These are phyloP conservation scores for Pholis gunnellus DNA, from an alignment of 2,113 vertebrate species.

Conservation along the genomic window DNA sequence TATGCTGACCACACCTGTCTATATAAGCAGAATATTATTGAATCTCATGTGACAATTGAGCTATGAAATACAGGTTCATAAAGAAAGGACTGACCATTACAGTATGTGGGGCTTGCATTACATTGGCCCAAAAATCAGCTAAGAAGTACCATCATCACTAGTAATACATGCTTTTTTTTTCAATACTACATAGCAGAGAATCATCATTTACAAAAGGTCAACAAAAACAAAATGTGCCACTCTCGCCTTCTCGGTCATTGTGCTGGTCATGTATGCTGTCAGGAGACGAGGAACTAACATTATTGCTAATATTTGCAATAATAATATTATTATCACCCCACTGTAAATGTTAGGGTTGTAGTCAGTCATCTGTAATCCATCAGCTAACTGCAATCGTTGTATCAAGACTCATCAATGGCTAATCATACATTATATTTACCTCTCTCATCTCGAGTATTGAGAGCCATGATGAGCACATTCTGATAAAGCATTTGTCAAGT, in stretches of 20 bases:
- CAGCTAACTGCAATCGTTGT: background rate
- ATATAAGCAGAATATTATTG: too few species aligned
- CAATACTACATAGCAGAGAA: background rate
- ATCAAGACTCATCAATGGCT: background rate
- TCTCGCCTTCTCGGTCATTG: background rate
- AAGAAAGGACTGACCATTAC: background rate
- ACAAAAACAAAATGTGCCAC: background rate
- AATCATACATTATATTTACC: background rate
- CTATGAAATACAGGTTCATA: background rate
- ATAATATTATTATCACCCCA: background rate
- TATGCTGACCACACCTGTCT: background rate
- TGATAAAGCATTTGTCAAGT: slow-evolving; percentile 45
- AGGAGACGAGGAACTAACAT: background rate
- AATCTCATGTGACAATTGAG: background rate
- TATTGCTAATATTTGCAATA: background rate
- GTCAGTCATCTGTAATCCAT: background rate
- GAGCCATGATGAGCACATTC: slow-evolving; percentile 20
- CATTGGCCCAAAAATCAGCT: background rate
- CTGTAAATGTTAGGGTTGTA: too few species aligned
- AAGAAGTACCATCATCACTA: background rate
- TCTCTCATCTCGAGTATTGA: background rate
- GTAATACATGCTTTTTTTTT: background rate
- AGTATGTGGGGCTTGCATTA: background rate
- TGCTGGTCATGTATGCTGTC: background rate
- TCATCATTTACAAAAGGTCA: background rate